A percentile compares a stretch with the other conserved stretches of the same genome.
Evolutionary conservation across 2,888 invertebrate genomes (phyloP).

Genomic region (Idaea aversata): DNA sequence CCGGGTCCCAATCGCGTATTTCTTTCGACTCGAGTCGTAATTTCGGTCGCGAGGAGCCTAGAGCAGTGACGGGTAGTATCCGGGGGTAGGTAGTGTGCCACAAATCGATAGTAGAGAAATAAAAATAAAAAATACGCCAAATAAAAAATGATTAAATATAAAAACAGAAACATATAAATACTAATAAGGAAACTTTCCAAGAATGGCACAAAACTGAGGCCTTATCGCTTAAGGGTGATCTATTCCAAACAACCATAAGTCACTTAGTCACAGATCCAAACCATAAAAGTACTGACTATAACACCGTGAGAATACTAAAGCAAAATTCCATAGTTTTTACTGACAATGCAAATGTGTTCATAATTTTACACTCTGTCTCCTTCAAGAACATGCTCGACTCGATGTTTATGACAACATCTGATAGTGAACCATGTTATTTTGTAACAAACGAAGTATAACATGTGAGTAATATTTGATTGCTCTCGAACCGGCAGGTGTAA

Average conservation of each 20-base stretch:
- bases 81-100: too few relatives aligned
- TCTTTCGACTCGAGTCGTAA: too few relatives aligned
- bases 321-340: conserved; percentile 27
- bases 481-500: conserved; percentile 4
- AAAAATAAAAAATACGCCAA: too few relatives aligned
- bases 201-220: neutral
- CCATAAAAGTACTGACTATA: neutral
- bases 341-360: conserved; percentile 25
- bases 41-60: too few relatives aligned
- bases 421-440: neutral
- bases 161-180: too few relatives aligned
- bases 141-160: too few relatives aligned
- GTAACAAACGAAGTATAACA: neutral
- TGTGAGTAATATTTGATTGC: conserved; percentile 14
- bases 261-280: neutral
- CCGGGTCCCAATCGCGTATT: too few relatives aligned
- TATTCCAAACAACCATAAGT: neutral
- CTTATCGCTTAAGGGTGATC: neutral
- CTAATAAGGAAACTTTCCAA: neutral
- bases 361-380: neutral
- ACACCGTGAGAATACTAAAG: conserved; percentile 12
- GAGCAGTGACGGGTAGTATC: too few relatives aligned
- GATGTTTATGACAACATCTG: neutral
- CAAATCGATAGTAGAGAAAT: too few relatives aligned
- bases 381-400: conserved; percentile 6